Evolutionary conservation across 2,113 vertebrate genomes (phyloP).

Genomic region (Ammodytes dubius): DNA sequence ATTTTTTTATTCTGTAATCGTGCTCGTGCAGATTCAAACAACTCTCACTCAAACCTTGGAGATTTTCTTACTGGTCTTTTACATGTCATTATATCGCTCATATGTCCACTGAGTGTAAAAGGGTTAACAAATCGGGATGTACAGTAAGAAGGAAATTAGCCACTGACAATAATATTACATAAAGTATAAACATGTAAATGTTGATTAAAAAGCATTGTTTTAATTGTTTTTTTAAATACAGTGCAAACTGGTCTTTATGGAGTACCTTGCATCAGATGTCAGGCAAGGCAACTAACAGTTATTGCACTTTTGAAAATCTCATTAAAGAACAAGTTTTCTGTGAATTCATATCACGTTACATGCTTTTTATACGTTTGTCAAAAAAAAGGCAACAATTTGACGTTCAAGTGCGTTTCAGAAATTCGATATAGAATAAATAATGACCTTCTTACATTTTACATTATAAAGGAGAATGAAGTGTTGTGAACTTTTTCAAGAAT

Average conservation of each 20-base stretch:
- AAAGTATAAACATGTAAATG: too few relatives aligned
- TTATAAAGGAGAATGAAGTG: background rate
- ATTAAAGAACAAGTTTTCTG: constrained; percentile 13
- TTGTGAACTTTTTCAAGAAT: constrained; percentile 1
- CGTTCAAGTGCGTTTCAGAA: background rate
- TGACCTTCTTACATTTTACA: constrained; percentile 7
- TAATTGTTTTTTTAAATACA: too few relatives aligned
- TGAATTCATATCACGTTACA: constrained; percentile 4
- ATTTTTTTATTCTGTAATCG: background rate
- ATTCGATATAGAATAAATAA: constrained; percentile 9
- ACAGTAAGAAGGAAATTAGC: too few relatives aligned
- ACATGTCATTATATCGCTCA: constrained; percentile 2
- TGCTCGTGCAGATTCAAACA: background rate
- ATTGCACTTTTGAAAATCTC: constrained; percentile 27
- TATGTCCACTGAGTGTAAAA: background rate
- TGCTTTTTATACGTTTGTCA: background rate
- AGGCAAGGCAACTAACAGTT: constrained; percentile 1
- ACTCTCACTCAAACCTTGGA: background rate
- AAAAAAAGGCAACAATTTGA: background rate
- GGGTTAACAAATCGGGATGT: background rate
- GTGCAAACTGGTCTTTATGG: background rate
- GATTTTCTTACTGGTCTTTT: constrained; percentile 6
- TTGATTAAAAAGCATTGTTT: too few relatives aligned
- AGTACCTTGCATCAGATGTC: constrained; percentile 16
- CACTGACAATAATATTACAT: too few relatives aligned